Conservation (phyloP, 2,797 vertebrate species). For the Pygocentrus nattereri region DNA sequence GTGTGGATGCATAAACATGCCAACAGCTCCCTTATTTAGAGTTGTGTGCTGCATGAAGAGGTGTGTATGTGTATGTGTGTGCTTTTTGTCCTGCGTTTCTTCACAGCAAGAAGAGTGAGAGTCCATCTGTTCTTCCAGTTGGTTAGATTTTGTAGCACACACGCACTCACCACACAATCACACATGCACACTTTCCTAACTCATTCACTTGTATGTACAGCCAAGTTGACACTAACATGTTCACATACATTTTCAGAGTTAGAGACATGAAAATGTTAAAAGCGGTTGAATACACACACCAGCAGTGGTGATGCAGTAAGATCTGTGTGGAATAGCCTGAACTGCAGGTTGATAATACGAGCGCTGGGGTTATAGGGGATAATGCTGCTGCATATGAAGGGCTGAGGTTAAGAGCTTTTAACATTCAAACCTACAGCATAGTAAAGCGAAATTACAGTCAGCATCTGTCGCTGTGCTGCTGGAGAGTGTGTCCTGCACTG, state of each 20-base stretch:
- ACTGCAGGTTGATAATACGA: conserved; percentile 20
- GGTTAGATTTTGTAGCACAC: conserved; percentile 56
- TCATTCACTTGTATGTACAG: not conserved
- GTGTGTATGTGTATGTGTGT: not conserved
- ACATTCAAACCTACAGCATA: conserved; percentile 27
- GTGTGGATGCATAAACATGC: conserved; percentile 46
- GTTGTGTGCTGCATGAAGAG: conserved; percentile 41
- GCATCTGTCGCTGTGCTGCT: conserved; percentile 31
- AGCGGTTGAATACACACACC: conserved; percentile 27
- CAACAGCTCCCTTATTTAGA: conserved; percentile 39
- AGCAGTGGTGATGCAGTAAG: not conserved
- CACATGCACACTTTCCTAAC: conserved; percentile 6
- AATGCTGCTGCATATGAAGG: conserved; percentile 10
- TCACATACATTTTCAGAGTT: not conserved
- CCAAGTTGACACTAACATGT: not conserved
- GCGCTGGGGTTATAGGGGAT: conserved; percentile 32
- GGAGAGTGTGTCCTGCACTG: conserved; percentile 20
- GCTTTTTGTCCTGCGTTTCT: conserved; percentile 32
- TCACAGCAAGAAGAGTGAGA: conserved; percentile 58
- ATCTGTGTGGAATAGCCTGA: conserved; percentile 6
- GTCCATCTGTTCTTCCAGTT: conserved; percentile 65
- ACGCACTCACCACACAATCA: conserved; percentile 3
- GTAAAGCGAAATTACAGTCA: conserved; percentile 24
- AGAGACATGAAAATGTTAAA: not conserved
- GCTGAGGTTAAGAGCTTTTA: conserved; percentile 32